These are phyloP conservation scores for Clusia tigrina DNA, from an alignment of 2,888 invertebrate genomes.

Conservation along the genomic window DNA sequence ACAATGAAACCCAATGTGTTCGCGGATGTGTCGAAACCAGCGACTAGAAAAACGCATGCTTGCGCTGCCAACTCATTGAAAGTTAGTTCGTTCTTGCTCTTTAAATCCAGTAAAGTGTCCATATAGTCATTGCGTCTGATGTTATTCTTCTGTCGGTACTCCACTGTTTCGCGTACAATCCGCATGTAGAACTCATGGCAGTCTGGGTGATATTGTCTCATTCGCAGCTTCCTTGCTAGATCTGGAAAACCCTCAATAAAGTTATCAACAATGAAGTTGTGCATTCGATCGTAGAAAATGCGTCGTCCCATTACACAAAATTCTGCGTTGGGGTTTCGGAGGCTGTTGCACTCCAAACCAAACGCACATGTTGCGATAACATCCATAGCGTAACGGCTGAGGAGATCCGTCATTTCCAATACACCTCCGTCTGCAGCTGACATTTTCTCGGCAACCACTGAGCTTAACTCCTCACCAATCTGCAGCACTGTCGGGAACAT, in stretches of 20 bases:
- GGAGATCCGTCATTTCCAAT: slow-evolving; percentile 60
- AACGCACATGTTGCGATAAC: slow-evolving; percentile 65
- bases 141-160: slow-evolving; percentile 52
- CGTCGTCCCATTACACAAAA: slow-evolving; percentile 48
- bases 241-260: slow-evolving; percentile 44
- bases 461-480: slow-evolving; percentile 41
- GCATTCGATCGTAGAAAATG: slow-evolving; percentile 39
- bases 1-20: slow-evolving; percentile 64
- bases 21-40: slow-evolving; percentile 68
- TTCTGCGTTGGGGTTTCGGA: slow-evolving; percentile 54
- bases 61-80: slow-evolving; percentile 66
- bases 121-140: slow-evolving; percentile 65
- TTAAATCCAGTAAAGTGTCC: slow-evolving; percentile 63
- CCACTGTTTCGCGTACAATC: slow-evolving; percentile 59
- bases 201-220: slow-evolving; percentile 41
- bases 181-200: slow-evolving; percentile 50
- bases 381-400: slow-evolving; percentile 64
- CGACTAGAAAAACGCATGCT: slow-evolving; percentile 67
- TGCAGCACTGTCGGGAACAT: slow-evolving; percentile 50
- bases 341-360: slow-evolving; percentile 62
- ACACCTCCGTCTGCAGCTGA: neutral
- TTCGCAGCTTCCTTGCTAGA: slow-evolving; percentile 41
- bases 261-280: slow-evolving; percentile 32
- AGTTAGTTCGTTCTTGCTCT: slow-evolving; percentile 41
- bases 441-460: neutral